Conservation (phyloP, 23 tunicate species). For the Phallusia fumigata region DNA sequence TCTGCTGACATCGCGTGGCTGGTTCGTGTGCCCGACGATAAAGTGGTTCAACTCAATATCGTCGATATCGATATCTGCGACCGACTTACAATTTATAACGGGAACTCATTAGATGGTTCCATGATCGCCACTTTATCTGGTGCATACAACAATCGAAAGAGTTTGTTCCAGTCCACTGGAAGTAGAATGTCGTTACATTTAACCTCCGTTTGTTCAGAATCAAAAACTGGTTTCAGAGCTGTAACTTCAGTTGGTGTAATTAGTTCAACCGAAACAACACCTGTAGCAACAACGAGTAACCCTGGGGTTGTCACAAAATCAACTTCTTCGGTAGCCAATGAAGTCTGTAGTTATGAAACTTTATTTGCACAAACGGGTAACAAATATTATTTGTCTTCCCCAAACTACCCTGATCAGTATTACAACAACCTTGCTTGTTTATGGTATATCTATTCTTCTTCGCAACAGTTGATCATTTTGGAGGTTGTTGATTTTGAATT, state of each 20-base stretch:
- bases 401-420: not conserved
- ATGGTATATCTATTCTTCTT: not conserved
- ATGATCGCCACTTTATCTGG: not conserved
- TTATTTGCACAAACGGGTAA: not conserved
- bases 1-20: constrained; percentile 43
- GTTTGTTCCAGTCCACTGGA: not conserved
- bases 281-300: no score
- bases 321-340: no score
- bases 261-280: no score
- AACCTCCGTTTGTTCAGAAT: not conserved
- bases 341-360: no score
- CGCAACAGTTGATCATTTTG: not conserved
- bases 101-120: not conserved
- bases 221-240: not conserved
- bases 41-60: constrained; percentile 3
- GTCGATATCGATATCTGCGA: constrained; percentile 23
- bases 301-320: no score
- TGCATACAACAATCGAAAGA: not conserved
- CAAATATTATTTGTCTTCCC: not conserved
- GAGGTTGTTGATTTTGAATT: not conserved
- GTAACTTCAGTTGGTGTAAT: not conserved
- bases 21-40: constrained; percentile 21
- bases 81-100: not conserved
- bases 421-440: not conserved
- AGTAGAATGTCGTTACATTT: not conserved